Base-by-base conservation (phyloP, 2,797 vertebrate species). In the Channallabes apus region DNA sequence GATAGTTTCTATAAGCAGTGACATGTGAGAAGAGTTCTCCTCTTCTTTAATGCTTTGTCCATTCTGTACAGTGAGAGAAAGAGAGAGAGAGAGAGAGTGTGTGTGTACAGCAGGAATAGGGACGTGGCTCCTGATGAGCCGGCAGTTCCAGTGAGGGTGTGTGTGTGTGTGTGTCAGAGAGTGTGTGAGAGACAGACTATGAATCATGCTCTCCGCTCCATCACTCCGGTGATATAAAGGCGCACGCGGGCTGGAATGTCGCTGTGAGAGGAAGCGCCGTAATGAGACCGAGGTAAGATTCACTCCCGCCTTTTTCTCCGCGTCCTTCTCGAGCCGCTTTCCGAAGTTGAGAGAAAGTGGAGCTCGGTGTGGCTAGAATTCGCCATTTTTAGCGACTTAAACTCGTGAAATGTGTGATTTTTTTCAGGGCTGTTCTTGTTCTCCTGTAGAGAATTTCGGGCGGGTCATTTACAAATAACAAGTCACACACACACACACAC, bases 101-200 rank as follows among this genome's bases (percentile, higher is more conserved):
- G 46, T 51, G 46, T 15, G 38, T 29, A 24, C 29, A 78, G 20
- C 32, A 61, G 32, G 24, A 35, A 59, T n/a, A 22, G 4, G 51
- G 27, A 76, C 18, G 73, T 58, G 54, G 7, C 51, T 76, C 51
- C 54, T 58, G 73, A 51, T 73, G 71, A 73, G 24, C 71, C 41
- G 20, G n/a, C 71, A 73, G 24, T 20, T 82, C 56, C 59, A 78
- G 6, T 46, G 71, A 69, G 83, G 83, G 83, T 78, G 69, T 71
- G 35, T 41, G 68, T 41, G 67, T 71, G 69, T 46, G 68, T 71
- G 68, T 38, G 68, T 38, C 3, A 69, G 32, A 69, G 20, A 46
- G 20, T 27, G 20, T 29, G 58, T 6, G 51, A 54, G 51, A 54
- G 73, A 62, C 58, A n/a, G 72, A n/a, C 32, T 38, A 62, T 41